These are phyloP conservation scores for Megaustenia siamemsis DNA, from an alignment of 2,888 invertebrate genomes.

Conservation along the genomic window DNA sequence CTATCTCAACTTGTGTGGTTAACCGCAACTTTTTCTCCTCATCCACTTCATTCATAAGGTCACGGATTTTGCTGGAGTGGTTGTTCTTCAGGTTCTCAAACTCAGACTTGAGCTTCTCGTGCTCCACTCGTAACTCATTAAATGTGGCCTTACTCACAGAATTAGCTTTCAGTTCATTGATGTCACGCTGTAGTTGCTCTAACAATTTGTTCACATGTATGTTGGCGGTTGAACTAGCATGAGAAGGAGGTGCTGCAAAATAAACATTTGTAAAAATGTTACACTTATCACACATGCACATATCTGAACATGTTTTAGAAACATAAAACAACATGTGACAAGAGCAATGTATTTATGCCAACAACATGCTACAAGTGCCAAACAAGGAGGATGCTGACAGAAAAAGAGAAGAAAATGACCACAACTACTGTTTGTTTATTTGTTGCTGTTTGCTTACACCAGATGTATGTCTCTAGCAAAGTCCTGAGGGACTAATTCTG, in stretches of 20 bases:
- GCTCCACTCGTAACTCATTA: conserved; percentile 85
- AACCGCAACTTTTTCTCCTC: conserved; percentile 80
- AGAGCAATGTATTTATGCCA: too few species aligned
- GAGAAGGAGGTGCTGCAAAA: conserved; percentile 30
- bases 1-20: conserved; percentile 80
- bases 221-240: conserved; percentile 9
- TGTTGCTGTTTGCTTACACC: too few species aligned
- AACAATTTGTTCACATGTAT: conserved; percentile 51
- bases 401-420: too few species aligned
- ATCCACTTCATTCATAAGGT: conserved; percentile 77
- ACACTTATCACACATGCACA: too few species aligned
- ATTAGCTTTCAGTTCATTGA: conserved; percentile 67
- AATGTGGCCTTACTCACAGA: conserved; percentile 85
- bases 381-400: too few species aligned
- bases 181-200: conserved; percentile 65
- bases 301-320: too few species aligned
- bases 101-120: conserved; percentile 72
- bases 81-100: conserved; percentile 68
- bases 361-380: too few species aligned
- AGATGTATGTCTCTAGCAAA: too few species aligned
- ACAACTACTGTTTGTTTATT: too few species aligned
- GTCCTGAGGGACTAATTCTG: too few species aligned
- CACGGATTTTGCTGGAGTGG: conserved; percentile 71
- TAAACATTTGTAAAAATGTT: neutral
- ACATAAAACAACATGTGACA: too few species aligned